Evolutionary conservation across 2,888 invertebrate species (phyloP), one percentile per base, ranked within the genome.

Genomic region (Abrostola triplasia): DNA sequence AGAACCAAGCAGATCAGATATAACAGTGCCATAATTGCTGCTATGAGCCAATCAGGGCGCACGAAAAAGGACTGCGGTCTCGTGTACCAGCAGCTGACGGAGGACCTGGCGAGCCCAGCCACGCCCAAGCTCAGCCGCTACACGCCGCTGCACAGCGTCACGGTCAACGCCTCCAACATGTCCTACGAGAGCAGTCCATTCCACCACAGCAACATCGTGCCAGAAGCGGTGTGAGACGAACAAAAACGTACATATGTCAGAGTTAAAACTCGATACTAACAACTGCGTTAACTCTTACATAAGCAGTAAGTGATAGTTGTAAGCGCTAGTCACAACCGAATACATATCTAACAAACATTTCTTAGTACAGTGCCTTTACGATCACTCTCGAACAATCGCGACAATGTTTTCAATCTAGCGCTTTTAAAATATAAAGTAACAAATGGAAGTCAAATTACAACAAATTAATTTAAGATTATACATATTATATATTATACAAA

Each of bases 21-120:
- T 79, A 94, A 94, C 87, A 94, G 93, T 90, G 94, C 94, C 90
- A 93, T 94, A 81, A 92, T 94, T 67, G 94, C 94, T 40, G 94
- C 93, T 62, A 94, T 96, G 95, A 95, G 94, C 80, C 92, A 95
- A 70, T 91, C 92, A 70, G 86, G 90, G 13, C 94, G 94, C 68
- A 93, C 95, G 48, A 96, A 96, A 93, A 96, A 96, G 83, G 96
- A 97, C 87, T 96, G 96, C 79, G 96, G 96, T 5, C 95, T 97
- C 66, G 97, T 97, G 24, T 97, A 97, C 90, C 97, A 97, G 84
- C 97, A 97, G 75, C 92, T 97, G 59, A 97, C 97, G 10, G 97
- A 97, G 88, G 97, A 97, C 77, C 95, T 97, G 75, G 95, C 95
- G 10, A 96, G 96, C 53, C 96, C 96, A 5, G 93, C 95, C 83